These are phyloP conservation scores for Deroplatys truncata DNA, from an alignment of 2,888 invertebrate genomes.

Conservation along the genomic window DNA sequence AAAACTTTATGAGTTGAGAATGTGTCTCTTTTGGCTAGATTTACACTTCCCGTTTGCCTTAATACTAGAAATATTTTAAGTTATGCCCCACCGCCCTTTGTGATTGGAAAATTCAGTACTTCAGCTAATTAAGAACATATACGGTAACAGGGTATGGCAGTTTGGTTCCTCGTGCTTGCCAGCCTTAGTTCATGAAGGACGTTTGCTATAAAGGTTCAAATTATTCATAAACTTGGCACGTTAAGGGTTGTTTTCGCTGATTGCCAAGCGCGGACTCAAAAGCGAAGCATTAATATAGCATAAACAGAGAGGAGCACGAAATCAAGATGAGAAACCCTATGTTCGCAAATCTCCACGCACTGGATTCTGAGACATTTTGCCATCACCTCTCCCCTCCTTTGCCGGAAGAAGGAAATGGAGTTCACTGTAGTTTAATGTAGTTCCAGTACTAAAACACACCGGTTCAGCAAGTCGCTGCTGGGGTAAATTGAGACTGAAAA, in stretches of 20 bases:
- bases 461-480: background rate
- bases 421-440: background rate
- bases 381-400: background rate
- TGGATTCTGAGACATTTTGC: background rate
- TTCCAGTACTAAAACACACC: background rate
- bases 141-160: no score
- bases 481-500: background rate
- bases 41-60: no score
- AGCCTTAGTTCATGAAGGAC: background rate
- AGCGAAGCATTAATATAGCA: background rate
- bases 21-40: no score
- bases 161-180: no score
- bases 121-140: no score
- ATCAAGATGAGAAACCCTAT: background rate
- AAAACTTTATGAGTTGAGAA: no score
- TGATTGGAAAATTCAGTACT: no score
- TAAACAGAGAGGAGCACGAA: background rate
- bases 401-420: background rate
- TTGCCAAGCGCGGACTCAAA: background rate
- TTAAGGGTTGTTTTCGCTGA: background rate
- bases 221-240: background rate
- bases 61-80: no score
- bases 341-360: background rate
- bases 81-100: no score
- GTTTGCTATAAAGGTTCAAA: background rate